A percentile compares a stretch with the other conserved stretches of the same genome.
phyloP scores from a whole-genome alignment of 2,797 vertebrate species.

The Peromyscus nudipes region DNA sequence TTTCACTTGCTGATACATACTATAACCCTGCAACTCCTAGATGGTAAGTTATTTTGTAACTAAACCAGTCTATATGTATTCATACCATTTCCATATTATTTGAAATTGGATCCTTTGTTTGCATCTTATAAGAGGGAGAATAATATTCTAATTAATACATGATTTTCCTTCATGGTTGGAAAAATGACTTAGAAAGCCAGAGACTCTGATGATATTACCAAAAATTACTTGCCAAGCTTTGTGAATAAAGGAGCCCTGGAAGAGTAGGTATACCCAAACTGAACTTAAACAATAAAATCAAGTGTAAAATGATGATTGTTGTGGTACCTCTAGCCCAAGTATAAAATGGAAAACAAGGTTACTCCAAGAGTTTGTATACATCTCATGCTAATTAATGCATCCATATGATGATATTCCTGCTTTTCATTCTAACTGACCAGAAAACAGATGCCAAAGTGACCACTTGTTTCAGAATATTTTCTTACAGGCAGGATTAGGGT shows the following conservation, averaged over 20 bases:
- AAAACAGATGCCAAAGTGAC: neutral
- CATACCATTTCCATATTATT: slow-evolving; percentile 2
- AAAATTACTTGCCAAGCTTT: slow-evolving; percentile 30
- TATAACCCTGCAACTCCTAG: neutral
- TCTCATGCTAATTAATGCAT: neutral
- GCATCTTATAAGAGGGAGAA: neutral
- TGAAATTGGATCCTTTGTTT: neutral
- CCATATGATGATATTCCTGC: neutral
- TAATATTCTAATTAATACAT: neutral
- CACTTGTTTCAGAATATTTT: slow-evolving; percentile 3
- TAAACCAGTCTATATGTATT: neutral
- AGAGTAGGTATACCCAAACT: neutral
- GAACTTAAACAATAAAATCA: neutral
- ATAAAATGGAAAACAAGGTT: neutral
- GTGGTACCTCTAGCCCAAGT: neutral
- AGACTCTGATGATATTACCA: neutral
- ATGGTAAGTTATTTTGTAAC: neutral
- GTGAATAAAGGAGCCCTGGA: neutral
- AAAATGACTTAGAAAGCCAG: slow-evolving; percentile 27
- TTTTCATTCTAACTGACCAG: neutral
- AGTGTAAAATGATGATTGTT: neutral
- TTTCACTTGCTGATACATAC: neutral
- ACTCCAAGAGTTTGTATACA: neutral
- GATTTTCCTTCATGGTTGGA: neutral
- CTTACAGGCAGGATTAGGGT: neutral